phyloP scores from a whole-genome alignment of 1,140 invertebrate genomes.

The Homarus americanus region DNA sequence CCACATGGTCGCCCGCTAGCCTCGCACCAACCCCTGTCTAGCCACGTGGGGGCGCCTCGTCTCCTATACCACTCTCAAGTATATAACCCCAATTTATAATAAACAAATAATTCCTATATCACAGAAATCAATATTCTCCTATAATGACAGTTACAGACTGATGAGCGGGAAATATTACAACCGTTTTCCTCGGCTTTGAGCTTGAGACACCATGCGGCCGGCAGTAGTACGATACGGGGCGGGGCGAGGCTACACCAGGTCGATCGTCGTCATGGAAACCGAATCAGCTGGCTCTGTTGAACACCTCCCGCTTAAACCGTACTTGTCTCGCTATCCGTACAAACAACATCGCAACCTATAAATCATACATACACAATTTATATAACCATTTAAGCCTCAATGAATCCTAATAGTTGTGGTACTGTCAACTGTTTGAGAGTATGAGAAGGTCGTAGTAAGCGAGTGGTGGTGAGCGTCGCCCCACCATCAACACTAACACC shows the following conservation, averaged over 20 bases:
- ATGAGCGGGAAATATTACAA: neutral
- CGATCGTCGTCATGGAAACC: constrained; percentile 69
- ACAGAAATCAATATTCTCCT: no score
- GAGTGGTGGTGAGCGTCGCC: constrained; percentile 33
- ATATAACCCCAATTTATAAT: no score
- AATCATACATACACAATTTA: neutral
- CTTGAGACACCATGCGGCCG: neutral
- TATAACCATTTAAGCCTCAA: neutral
- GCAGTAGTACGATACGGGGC: constrained; percentile 7
- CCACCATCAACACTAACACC: constrained; percentile 32
- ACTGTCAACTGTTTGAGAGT: neutral
- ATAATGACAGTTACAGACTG: no score
- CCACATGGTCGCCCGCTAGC: constrained; percentile 63
- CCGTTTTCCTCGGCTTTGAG: neutral
- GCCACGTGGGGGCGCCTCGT: constrained; percentile 39
- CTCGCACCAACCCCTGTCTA: constrained; percentile 34
- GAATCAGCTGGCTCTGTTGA: constrained; percentile 69
- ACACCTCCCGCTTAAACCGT: constrained; percentile 17
- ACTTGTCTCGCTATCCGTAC: no score
- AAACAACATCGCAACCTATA: no score
- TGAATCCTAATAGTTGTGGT: neutral
- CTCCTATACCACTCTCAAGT: constrained; percentile 15
- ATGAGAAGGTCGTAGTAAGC: constrained; percentile 9
- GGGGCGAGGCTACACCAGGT: constrained; percentile 47
- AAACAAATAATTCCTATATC: no score